A percentile compares a stretch with the other conserved stretches of the same genome.
Evolutionary conservation across 2,113 vertebrate genomes (phyloP).

Genomic region (Cyrtonyx montezumae): DNA sequence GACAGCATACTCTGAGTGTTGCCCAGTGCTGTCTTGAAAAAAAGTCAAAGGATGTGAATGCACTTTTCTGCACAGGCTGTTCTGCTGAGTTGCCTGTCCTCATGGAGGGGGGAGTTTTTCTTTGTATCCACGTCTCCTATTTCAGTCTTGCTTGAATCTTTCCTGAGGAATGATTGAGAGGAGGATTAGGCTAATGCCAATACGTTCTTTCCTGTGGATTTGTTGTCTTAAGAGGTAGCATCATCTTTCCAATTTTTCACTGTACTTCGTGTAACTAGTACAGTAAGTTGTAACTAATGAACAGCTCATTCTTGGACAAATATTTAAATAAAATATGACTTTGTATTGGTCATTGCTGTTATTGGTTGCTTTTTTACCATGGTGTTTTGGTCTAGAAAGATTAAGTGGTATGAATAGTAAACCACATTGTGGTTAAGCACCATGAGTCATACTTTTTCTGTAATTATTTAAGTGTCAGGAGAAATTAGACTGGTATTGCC

Average conservation of each 20-base stretch:
- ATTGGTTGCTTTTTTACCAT: neutral
- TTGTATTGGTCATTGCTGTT: neutral
- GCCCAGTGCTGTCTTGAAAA: neutral
- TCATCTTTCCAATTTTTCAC: neutral
- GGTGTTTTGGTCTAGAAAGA: neutral
- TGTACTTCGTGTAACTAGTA: neutral
- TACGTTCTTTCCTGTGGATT: neutral
- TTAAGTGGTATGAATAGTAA: neutral
- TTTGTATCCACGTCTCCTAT: neutral
- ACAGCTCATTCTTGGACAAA: neutral
- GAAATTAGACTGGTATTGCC: neutral
- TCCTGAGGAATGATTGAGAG: neutral
- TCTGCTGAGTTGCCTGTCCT: neutral
- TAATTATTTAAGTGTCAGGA: neutral
- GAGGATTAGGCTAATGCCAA: neutral
- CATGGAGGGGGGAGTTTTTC: rapidly evolving
- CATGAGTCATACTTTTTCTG: neutral
- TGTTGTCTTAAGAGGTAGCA: neutral
- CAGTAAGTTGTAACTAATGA: neutral
- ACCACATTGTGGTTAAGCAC: neutral
- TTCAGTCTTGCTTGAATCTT: neutral
- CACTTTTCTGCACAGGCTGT: neutral
- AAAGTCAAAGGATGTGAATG: neutral
- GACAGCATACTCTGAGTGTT: rapidly evolving
- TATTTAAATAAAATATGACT: neutral